Percentiles rank a stretch among this genome's conserved stretches.
These are phyloP conservation scores for Rhinoptilus africanus DNA, from an alignment of 2,113 vertebrate genomes.

Conservation along the genomic window DNA sequence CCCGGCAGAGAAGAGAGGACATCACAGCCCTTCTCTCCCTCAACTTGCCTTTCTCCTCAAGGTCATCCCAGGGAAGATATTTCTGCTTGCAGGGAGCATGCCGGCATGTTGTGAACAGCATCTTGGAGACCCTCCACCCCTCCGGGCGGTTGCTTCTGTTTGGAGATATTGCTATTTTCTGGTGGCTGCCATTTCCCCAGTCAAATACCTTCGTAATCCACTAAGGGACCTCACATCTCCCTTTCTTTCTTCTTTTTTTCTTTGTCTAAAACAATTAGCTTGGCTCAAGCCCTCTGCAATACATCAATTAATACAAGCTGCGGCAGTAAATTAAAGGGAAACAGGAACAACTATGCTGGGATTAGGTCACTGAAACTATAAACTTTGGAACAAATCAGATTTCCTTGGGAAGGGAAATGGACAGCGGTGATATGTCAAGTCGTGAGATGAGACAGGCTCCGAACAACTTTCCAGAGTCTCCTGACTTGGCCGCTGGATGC, in stretches of 20 bases:
- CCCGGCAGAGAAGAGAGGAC: background rate
- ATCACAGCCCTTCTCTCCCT: accelerated
- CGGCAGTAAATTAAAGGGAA: slow-evolving; percentile 67
- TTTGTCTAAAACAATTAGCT: slow-evolving; percentile 72
- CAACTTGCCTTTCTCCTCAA: background rate
- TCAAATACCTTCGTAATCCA: slow-evolving; percentile 22
- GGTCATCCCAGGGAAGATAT: background rate
- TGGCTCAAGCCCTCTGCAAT: slow-evolving; percentile 66
- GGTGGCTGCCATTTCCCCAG: background rate
- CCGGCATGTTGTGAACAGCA: background rate
- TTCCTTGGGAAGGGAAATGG: slow-evolving; percentile 60
- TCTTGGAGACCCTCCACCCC: background rate
- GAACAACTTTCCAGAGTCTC: slow-evolving; percentile 63
- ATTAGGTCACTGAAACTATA: slow-evolving; percentile 67
- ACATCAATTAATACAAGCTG: slow-evolving; percentile 54
- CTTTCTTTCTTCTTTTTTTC: slow-evolving; percentile 42
- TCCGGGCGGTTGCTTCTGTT: background rate
- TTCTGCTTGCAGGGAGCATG: background rate
- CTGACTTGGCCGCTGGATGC: slow-evolving; percentile 25
- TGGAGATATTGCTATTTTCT: background rate
- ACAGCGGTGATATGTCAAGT: slow-evolving; percentile 22
- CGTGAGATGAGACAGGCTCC: slow-evolving; percentile 31
- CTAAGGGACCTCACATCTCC: slow-evolving; percentile 47
- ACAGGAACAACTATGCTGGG: slow-evolving; percentile 61
- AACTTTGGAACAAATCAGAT: slow-evolving; percentile 56